Base-by-base conservation (phyloP, 2,888 invertebrate genomes). In the Lycophotia porphyrea region DNA sequence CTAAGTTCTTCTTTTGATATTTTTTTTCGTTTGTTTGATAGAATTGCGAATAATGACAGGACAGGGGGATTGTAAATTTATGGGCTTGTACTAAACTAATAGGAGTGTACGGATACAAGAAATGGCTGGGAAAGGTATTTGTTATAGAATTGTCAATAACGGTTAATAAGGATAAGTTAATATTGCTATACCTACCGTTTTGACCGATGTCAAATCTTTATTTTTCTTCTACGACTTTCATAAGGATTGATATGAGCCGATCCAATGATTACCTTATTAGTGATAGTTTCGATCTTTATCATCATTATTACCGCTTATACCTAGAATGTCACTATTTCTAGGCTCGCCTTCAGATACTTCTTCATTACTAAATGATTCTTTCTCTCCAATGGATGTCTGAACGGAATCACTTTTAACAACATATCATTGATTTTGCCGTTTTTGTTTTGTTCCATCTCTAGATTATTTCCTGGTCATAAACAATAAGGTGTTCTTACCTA, bases 11-110 rank as follows among this genome's bases (percentile, higher is more conserved):
- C n/a, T 49, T 18, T 49, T 31, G 18, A 3, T 47, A n/a, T 42
- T 69, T 71, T 66, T 66, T 47, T 27, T 7, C 8, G 24, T 42
- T 60, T 49, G 21, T 49, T 55, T 71, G 15, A 8, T 44, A 5
- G 8, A 39, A 61, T 9, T 34, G 34, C 18, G 15, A 34, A 60
- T 79, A 71, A 84, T 67, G 36, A 64, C 52, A 61, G 27, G 60
- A 61, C 7, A 42, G 24, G 27, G 11, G 18, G 9, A 49, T 76
- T 5, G 34, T 39, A 13, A 74, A 64, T 64, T 64, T 7, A 73
- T 42, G 39, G 73, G 9, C 27, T 42, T 49, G 15, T 61, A 24
- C 31, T 58, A 24, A 39, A 34, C 3, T 68, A 24, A 58, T 39
- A 34, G 7, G 24, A 15, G 13, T 18, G 18, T 49, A 36, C 15